These are phyloP conservation scores for Paracentrotus lividus DNA, from an alignment of 53 echinoderm and acorn worm species.

Conservation along the genomic window DNA sequence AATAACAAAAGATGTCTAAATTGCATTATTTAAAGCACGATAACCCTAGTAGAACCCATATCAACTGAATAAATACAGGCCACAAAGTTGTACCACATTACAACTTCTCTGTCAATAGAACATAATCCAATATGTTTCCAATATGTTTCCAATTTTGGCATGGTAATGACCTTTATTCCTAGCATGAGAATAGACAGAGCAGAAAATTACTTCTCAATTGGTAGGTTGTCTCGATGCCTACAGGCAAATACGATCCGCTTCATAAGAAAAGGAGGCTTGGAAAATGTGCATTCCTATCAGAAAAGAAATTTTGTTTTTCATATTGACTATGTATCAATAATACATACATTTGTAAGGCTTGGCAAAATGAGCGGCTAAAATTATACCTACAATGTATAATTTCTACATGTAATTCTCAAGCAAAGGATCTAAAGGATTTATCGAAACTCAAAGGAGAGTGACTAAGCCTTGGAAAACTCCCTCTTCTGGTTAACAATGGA, in stretches of 20 bases:
- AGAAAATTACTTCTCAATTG: conserved; percentile 57
- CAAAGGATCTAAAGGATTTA: no score
- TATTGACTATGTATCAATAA: not conserved
- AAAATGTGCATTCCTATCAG: not conserved
- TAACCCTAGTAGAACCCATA: no score
- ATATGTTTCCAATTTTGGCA: conserved; percentile 49
- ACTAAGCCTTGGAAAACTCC: no score
- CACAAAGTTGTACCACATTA: conserved; percentile 3
- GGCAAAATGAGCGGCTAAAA: no score
- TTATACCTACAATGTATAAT: no score
- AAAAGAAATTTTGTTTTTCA: not conserved
- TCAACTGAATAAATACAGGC: not conserved
- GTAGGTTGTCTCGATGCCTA: conserved; percentile 12
- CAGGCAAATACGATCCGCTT: not conserved
- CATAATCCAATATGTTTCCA: conserved; percentile 54
- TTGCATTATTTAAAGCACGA: no score
- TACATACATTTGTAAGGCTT: no score
- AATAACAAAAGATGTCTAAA: no score
- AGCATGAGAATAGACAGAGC: conserved; percentile 36
- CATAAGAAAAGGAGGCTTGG: not conserved
- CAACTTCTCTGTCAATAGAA: not conserved
- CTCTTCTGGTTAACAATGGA: no score
- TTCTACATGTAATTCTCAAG: no score
- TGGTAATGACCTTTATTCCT: conserved; percentile 45
- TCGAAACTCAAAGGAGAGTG: no score